Base-by-base conservation (phyloP, 1,140 invertebrate genomes). In the Hirudo medicinalis region DNA sequence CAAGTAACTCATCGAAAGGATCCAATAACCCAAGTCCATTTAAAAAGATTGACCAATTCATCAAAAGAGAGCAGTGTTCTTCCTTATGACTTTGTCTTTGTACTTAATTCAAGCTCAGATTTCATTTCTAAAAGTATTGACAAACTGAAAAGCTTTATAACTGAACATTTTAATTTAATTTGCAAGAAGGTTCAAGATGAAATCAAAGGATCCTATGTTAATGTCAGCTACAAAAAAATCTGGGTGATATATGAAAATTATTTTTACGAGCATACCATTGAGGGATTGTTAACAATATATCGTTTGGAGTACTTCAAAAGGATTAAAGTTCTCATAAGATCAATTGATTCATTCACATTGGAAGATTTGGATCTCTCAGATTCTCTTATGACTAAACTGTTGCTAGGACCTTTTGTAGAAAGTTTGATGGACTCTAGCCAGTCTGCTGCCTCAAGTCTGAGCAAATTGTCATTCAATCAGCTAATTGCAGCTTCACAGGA, bases 221-320 rank as follows among this genome's bases (percentile, higher is more conserved):
- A 32, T 17, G 25, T 27, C 11, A 13, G 43, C 43, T 71, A 32
- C 70, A 49, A 55, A 36, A 74, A 72, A 63, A 55, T 74, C 36
- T 74, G 70, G 70, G 22, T 67, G 27, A 32, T 36, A 27, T 74
- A 74, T 53, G 73, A 74, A 63, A 74, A 27, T 29, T 53, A 71
- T 54, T 71, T 74, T 63, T 74, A 71, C 49, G 63, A 67, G 63
- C 54, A 71, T 25, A 69, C 54, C 15, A 71, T 74, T 19, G 19
- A 32, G 9, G n/a, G 22, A 9, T 53, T 74, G 20, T 32, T 71
- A 27, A 25, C 67, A 54, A 25, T 71, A 8, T 60, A 43, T 55
- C 15, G 25, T 36, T 25, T 54, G 19, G 43, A 70, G 25, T 70
- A 54, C 53, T 27, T 17, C 53, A 54, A 11, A 36, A 70, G 25